These are phyloP conservation scores for Neopelma chrysocephalum DNA, from an alignment of 2,797 vertebrate species.

Conservation along the genomic window DNA sequence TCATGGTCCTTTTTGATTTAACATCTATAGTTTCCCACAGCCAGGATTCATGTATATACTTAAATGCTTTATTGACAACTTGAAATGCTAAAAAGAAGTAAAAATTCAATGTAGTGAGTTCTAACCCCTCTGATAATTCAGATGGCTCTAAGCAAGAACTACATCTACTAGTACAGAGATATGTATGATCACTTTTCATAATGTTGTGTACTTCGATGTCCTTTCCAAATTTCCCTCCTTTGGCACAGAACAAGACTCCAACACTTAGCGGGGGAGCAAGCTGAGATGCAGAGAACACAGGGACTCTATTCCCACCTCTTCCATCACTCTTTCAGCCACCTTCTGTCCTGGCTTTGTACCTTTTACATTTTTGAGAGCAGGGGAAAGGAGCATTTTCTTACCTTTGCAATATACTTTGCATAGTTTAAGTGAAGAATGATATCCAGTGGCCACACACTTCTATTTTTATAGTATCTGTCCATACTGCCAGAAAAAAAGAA, in stretches of 20 bases:
- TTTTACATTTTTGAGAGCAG: not conserved
- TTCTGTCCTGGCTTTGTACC: not conserved
- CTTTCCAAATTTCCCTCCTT: not conserved
- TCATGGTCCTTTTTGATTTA: not conserved
- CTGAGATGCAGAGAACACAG: not conserved
- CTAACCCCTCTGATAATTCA: not conserved
- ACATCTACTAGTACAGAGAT: not conserved
- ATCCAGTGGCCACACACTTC: not conserved
- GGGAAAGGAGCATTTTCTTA: not conserved
- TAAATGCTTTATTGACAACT: not conserved
- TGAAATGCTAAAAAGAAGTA: not conserved
- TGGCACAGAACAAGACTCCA: not conserved
- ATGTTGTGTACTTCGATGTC: not conserved
- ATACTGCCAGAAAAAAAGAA: not conserved
- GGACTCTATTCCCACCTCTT: not conserved
- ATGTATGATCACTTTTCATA: not conserved
- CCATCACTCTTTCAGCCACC: not conserved
- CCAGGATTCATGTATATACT: not conserved
- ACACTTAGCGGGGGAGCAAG: not conserved
- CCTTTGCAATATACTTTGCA: not conserved
- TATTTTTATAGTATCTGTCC: not conserved
- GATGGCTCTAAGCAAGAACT: not conserved
- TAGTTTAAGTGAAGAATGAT: not conserved
- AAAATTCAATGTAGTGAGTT: not conserved
- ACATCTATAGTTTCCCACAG: not conserved